Evolutionary conservation across 1,140 invertebrate species (phyloP), one percentile per base, ranked within the genome.

Genomic region (Drosophila sechellia): DNA sequence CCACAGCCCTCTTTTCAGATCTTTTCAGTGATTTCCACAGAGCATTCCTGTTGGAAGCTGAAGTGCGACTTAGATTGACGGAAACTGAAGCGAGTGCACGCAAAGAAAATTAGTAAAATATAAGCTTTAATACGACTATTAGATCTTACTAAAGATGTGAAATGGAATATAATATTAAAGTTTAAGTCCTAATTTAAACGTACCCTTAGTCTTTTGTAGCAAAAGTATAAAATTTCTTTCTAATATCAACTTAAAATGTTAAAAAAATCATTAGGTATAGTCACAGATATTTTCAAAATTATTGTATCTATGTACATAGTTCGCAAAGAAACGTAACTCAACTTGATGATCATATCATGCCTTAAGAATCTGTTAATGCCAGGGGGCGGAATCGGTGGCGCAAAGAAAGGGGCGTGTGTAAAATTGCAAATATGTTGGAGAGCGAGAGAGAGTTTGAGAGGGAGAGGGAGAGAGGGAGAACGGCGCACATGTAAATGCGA

Each of bases 61-160:
- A 10, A 86, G 83, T 87, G 83, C 83, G 81, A 83, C 81, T 86
- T 86, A 79, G 61, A 77, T 77, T 77, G 72, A 48, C 42, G 54
- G 42, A 57, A 63, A 73, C 50, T 52, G 35, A 35, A 34, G 20
- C 39, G 20, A 35, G 20, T 55, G 40, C 25, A 49, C 25, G 10
- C 25, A 6, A 17, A 50, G 22, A 34, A 17, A 5, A 34, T 15
- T 10, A 17, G 5, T 42, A 39, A 39, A 13, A 13, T 39, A 5
- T 37, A 37, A 34, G 5, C 31, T 34, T 6, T 34, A 34, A 34
- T 34, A 10, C 5, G 34, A 1, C 10, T 5, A 34, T 34, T 10
- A 34, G 1, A 34, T 34, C 34, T 34, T 34, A 8, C 5, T 5
- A 34, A 34, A 34, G 34, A 8, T 34, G 5, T 27, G 5, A 27